Conservation (phyloP, 1,140 invertebrate species). For the Sminthurides bifidus region DNA sequence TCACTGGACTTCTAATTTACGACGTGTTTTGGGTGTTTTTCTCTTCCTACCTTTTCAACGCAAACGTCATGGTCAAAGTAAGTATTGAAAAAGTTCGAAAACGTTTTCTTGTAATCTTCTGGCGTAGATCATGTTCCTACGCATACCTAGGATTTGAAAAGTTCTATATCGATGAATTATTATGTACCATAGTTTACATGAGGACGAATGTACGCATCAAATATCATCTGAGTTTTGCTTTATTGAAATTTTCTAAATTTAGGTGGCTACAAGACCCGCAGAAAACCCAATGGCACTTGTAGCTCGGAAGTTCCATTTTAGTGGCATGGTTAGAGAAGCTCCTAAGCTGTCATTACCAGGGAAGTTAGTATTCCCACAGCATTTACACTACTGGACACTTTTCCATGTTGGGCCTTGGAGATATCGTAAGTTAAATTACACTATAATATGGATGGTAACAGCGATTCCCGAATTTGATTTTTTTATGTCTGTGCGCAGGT, state of each 20-base stretch:
- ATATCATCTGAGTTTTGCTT: not conserved
- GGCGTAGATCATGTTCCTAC: not conserved
- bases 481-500: constrained; percentile 45
- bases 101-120: not conserved
- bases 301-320: constrained; percentile 78
- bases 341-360: constrained; percentile 77
- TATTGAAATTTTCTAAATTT: constrained; percentile 11
- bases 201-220: too few species aligned
- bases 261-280: constrained; percentile 75
- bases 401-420: constrained; percentile 53
- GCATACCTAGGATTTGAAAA: too few species aligned
- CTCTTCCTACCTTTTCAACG: constrained; percentile 95
- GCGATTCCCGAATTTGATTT: not conserved
- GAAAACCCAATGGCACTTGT: constrained; percentile 91
- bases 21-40: constrained; percentile 99
- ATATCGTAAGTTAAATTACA: constrained; percentile 5
- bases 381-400: constrained; percentile 91
- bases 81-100: constrained; percentile 31
- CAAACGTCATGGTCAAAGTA: constrained; percentile 97
- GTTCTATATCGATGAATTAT: too few species aligned
- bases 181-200: too few species aligned
- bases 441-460: not conserved
- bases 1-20: constrained; percentile 88
- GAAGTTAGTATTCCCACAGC: constrained; percentile 91
- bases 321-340: constrained; percentile 70